phyloP scores from a whole-genome alignment of 2,888 invertebrate genomes.

The Melolontha melolontha region DNA sequence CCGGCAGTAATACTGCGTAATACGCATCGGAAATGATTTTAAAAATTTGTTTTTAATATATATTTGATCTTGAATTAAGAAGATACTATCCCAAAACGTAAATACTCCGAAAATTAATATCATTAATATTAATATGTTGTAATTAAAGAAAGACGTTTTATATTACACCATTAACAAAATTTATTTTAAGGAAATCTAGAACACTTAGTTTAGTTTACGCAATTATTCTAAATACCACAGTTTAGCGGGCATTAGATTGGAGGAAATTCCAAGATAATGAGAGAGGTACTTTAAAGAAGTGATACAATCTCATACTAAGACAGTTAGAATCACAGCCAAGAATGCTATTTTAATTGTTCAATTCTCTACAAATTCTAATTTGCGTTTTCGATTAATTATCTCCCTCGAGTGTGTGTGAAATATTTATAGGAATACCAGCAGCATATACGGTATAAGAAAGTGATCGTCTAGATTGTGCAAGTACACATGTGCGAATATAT shows the following conservation, averaged over 20 bases:
- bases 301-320: not conserved
- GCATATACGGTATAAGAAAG: not conserved
- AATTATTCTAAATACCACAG: constrained; percentile 3
- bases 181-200: constrained; percentile 2
- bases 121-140: no score
- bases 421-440: constrained; percentile 10
- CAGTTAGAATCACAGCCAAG: not conserved
- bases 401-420: not conserved
- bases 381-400: constrained; percentile 24
- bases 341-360: constrained; percentile 24
- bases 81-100: no score
- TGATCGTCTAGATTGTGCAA: not conserved
- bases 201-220: constrained; percentile 1
- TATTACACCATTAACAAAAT: not conserved
- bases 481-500: not conserved
- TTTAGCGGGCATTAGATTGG: constrained; percentile 4
- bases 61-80: no score
- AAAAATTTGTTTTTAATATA: no score
- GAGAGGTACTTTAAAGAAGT: not conserved
- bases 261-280: constrained; percentile 16
- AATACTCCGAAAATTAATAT: no score
- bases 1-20: no score
- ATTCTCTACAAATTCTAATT: constrained; percentile 28
- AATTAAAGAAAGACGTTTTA: no score
- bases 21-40: no score